These are phyloP conservation scores for Clarias laeviceps DNA, from an alignment of 2,797 vertebrate species.

Conservation along the genomic window DNA sequence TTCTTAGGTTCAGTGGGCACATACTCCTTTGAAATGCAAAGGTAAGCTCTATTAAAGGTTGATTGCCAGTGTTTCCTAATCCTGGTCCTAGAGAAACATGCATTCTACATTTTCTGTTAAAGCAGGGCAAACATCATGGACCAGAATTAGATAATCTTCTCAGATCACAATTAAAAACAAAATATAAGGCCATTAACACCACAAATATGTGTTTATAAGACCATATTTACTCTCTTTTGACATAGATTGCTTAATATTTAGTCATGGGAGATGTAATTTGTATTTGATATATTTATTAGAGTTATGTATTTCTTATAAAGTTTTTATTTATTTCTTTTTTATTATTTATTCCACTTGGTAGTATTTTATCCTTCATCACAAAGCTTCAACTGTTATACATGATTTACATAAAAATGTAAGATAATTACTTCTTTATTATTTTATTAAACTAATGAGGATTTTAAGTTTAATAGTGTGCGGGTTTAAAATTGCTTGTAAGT, in stretches of 20 bases:
- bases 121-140: neutral
- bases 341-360: neutral
- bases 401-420: constrained; percentile 8
- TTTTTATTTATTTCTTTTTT: neutral
- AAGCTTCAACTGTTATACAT: neutral
- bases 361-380: neutral
- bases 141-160: neutral
- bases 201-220: neutral
- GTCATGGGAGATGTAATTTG: neutral
- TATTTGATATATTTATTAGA: neutral
- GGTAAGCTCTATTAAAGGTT: constrained; percentile 51
- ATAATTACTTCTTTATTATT: neutral
- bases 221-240: neutral
- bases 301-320: neutral
- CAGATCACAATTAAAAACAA: constrained; percentile 1
- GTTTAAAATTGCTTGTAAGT: neutral
- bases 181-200: no score
- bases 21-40: constrained; percentile 62
- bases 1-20: constrained; percentile 50
- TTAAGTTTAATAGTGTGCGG: neutral
- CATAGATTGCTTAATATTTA: neutral
- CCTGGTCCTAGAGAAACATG: constrained; percentile 7
- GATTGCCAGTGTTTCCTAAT: neutral
- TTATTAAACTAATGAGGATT: neutral
- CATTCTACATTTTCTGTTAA: neutral